These are phyloP conservation scores for Porites australiensis DNA, from an alignment of 64 coral and sea anemone genomes.

Conservation along the genomic window DNA sequence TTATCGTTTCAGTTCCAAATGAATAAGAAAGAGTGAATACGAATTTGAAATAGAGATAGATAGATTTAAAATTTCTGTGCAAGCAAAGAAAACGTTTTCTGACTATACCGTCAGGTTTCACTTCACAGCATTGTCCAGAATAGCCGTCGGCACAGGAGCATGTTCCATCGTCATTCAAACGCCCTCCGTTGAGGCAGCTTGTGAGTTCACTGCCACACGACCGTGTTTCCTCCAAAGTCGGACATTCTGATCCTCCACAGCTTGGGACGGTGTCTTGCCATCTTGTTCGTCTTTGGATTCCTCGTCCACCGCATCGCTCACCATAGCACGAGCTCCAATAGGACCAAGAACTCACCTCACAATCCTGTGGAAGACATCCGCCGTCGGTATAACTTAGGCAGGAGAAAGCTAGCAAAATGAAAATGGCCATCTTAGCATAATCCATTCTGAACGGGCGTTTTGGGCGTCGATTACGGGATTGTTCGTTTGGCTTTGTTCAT, in stretches of 20 bases:
- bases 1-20: no score
- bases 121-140: not conserved
- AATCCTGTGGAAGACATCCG: not conserved
- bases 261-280: not conserved
- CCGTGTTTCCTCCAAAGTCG: not conserved
- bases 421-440: no score
- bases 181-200: constrained; percentile 11
- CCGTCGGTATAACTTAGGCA: no score
- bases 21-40: no score
- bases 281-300: not conserved
- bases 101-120: no score
- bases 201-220: not conserved
- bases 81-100: no score
- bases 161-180: not conserved
- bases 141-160: constrained; percentile 4
- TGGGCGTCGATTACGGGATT: no score
- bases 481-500: no score
- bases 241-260: constrained; percentile 3
- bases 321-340: not conserved
- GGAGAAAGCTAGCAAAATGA: no score
- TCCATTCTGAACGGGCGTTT: no score
- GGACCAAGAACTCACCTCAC: not conserved
- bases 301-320: not conserved
- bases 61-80: no score
- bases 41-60: no score